Base-by-base conservation (phyloP, 2,888 invertebrate species). In the Lacanobia oleracea region DNA sequence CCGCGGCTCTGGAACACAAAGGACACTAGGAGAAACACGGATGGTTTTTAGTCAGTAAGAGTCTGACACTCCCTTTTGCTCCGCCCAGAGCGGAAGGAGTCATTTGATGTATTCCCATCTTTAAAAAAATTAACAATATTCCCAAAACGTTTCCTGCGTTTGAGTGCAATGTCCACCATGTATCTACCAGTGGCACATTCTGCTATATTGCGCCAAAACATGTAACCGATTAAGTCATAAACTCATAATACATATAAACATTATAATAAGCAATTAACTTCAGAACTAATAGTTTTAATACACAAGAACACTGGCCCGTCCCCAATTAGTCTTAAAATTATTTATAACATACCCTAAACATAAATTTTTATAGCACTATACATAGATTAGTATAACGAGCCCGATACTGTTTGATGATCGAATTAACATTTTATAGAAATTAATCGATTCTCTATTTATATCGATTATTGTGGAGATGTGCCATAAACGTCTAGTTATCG, bases 401-500 rank as follows among this genome's bases (percentile, higher is more conserved):
- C 86, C 82, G 85, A 91, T 92, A 93, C 93, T 93, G 91, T 94
- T 94, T 94, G 94, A 94, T 91, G 94, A 93, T 91, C 90, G 88
- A 94, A 93, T 95, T 94, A 94, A 94, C 93, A 94, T 94, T 94
- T 89, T 93, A 93, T 92, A 91, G 92, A 93, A 94, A 95, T 94
- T 95, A 94, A 95, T 95, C 94, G 95, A 95, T 95, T 94, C 90
- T 88, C 88, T 90, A 91, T 89, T 87, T 90, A 91, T 90, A 90
- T 90, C 92, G 92, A 92, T 93, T 91, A 90, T 91, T 89, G 91
- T 91, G 91, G 90, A 90, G 83, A 89, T 92, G 86, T 86, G 91
- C 69, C 69, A 84, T 95, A 95, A 95, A 95, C 78, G 93, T 94
- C 94, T 94, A 92, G 94, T 95, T 94, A 95, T 90, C 86, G 75